phyloP scores from a whole-genome alignment of 1,140 invertebrate genomes.

The Trichonephila clavata region DNA sequence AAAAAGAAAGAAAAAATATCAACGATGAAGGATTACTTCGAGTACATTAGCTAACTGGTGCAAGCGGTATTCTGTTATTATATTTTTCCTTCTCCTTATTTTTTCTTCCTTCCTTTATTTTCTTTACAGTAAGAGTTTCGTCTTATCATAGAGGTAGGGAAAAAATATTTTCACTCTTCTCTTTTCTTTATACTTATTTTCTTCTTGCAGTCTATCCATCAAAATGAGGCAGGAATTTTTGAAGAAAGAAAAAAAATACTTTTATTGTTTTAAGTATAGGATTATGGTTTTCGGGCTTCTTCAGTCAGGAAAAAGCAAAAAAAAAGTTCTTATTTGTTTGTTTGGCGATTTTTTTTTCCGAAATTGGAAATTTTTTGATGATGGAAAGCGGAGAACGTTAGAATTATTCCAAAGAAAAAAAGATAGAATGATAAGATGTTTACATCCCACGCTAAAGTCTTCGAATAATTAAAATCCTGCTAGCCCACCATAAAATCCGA shows the following conservation, averaged over 20 bases:
- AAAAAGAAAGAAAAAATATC: background rate
- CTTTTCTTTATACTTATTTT: background rate
- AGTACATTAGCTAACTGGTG: conserved; percentile 56
- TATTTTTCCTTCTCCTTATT: background rate
- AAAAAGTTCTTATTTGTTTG: too few species aligned
- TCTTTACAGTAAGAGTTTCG: background rate
- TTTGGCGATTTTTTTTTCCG: too few species aligned
- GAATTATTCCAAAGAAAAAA: too few species aligned
- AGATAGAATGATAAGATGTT: too few species aligned
- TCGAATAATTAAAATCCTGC: too few species aligned
- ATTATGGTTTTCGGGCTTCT: background rate
- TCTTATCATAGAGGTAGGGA: background rate
- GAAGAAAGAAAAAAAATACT: background rate
- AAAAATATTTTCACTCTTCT: background rate
- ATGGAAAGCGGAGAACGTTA: too few species aligned
- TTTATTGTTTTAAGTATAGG: conserved; percentile 32
- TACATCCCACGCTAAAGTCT: too few species aligned
- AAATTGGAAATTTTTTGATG: too few species aligned
- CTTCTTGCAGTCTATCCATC: background rate
- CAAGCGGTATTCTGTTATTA: conserved; percentile 40
- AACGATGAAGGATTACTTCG: conserved; percentile 50
- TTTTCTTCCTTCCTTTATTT: too few species aligned
- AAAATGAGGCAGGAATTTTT: conserved; percentile 12
- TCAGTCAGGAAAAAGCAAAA: background rate
- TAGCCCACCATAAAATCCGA: too few species aligned